Evolutionary conservation across 2,797 vertebrate species (phyloP).

Genomic region (Rhodeus uyekii): DNA sequence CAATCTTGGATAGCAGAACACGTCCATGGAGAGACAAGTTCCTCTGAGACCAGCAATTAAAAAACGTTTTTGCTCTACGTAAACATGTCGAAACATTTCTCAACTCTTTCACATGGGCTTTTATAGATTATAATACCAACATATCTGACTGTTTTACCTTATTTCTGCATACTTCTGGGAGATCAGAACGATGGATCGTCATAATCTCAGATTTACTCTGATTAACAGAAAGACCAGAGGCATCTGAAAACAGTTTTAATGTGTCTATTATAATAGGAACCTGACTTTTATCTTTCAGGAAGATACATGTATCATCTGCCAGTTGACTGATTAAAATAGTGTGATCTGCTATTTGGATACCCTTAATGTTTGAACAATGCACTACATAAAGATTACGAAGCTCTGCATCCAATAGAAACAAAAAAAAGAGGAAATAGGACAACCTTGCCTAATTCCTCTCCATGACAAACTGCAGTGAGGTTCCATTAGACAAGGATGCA

Average conservation of each 20-base stretch:
- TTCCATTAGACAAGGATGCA: background rate
- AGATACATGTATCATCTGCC: background rate
- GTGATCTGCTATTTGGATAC: too few species aligned
- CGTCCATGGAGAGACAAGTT: background rate
- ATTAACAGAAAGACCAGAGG: background rate
- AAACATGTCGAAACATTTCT: background rate
- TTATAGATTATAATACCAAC: background rate
- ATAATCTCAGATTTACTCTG: background rate
- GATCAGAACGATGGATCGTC: background rate
- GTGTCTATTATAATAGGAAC: background rate
- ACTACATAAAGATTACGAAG: too few species aligned
- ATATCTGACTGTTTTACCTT: background rate
- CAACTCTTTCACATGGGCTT: background rate
- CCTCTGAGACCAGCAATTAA: background rate
- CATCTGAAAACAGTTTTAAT: background rate
- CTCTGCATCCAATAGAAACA: too few species aligned
- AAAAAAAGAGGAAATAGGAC: background rate
- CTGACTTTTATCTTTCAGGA: background rate
- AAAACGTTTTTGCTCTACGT: background rate
- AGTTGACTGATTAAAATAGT: background rate
- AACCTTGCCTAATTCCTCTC: background rate
- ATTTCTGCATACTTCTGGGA: background rate
- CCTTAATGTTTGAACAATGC: too few species aligned
- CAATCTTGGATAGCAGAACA: conserved; percentile 2
- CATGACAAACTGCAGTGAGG: background rate